These are phyloP conservation scores for Heliconius nattereri DNA, from an alignment of 1,140 invertebrate genomes.

Conservation along the genomic window DNA sequence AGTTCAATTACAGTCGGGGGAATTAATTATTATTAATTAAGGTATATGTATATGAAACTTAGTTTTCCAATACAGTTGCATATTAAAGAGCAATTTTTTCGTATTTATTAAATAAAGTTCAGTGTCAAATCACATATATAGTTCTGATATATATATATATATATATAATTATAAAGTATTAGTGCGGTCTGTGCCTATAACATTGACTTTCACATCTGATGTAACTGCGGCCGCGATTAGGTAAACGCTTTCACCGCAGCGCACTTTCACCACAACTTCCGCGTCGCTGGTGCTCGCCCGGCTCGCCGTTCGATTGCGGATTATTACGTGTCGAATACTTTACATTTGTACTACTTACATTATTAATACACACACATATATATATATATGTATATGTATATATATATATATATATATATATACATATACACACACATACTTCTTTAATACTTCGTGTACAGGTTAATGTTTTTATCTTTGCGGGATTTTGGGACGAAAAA, in stretches of 20 bases:
- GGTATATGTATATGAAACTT: background rate
- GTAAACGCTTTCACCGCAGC: conserved; percentile 79
- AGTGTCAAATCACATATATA: background rate
- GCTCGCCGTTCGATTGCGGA: conserved; percentile 21
- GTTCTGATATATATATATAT: background rate
- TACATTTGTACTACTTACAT: background rate
- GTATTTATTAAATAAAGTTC: too few species aligned
- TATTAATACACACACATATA: background rate
- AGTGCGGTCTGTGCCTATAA: conserved; percentile 50
- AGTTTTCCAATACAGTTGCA: too few species aligned
- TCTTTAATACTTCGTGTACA: too few species aligned
- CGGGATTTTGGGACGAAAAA: too few species aligned
- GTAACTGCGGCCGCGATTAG: conserved; percentile 65
- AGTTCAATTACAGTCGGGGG: too few species aligned
- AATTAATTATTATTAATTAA: too few species aligned
- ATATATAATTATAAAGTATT: conserved; percentile 5
- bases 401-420: too few species aligned
- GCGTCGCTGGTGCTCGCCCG: conserved; percentile 44
- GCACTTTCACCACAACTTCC: conserved; percentile 76
- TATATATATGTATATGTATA: too few species aligned
- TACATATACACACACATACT: too few species aligned
- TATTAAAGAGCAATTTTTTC: too few species aligned
- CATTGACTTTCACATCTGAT: conserved; percentile 78
- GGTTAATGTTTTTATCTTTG: too few species aligned
- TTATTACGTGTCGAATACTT: conserved; percentile 37